A percentile compares a stretch with the other conserved stretches of the same genome.
Conservation (phyloP, 2,888 invertebrate species). For the Nymphalis polychloros region DNA sequence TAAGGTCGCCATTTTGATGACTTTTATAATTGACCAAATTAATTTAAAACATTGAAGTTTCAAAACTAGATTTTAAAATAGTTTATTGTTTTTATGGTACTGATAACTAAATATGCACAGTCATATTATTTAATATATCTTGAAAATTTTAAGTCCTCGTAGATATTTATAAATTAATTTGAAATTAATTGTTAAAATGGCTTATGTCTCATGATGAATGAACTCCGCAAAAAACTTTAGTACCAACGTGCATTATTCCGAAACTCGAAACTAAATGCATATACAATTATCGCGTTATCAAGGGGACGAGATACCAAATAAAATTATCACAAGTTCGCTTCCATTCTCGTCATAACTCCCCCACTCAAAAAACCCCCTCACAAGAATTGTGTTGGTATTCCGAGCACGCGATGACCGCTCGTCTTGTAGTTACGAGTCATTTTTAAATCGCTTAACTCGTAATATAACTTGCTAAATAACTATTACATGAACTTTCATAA, state of each 20-base stretch:
- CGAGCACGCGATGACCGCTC: slow-evolving; percentile 49
- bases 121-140: no score
- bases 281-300: slow-evolving; percentile 62
- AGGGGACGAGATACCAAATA: slow-evolving; percentile 57
- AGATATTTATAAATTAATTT: no score
- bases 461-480: slow-evolving; percentile 10
- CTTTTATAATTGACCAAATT: slow-evolving; percentile 14
- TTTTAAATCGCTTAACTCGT: slow-evolving; percentile 24
- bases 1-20: slow-evolving; percentile 27
- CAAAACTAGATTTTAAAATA: not conserved
- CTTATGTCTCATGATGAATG: not conserved
- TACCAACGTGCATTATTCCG: slow-evolving; percentile 37
- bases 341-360: slow-evolving; percentile 48
- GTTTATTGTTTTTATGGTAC: no score
- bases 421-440: slow-evolving; percentile 50
- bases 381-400: slow-evolving; percentile 22
- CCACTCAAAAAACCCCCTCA: slow-evolving; percentile 14
- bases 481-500: no score
- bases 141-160: no score
- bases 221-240: not conserved
- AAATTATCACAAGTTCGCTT: slow-evolving; percentile 60
- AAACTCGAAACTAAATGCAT: slow-evolving; percentile 48
- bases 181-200: no score
- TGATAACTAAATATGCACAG: no score
- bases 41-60: not conserved